Base-by-base conservation (phyloP, 2,797 vertebrate genomes). In the Phrynocephalus vlangalii region DNA sequence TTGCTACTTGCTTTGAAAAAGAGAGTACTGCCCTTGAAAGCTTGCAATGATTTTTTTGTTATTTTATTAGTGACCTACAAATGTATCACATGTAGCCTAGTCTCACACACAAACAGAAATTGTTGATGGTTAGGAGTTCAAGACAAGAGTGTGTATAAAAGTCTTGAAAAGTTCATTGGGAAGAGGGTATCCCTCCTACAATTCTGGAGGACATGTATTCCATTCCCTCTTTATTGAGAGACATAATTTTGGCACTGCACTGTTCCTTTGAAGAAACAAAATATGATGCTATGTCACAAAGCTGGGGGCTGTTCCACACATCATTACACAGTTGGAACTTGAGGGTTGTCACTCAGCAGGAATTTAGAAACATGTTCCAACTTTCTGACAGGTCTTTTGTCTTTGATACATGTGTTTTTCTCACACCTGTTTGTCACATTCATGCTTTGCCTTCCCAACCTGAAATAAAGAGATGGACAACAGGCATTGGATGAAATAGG, bases 361-460 rank as follows among this genome's bases (percentile, higher is more conserved):
- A 56, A 71, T 67, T 67, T 83, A 44, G 30, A 77, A 87, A 2
- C 30, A 30, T 78, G n/a, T 87, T 76, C 24, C 3, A 87, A 78
- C 73, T 83, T 87, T 87, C 66, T 71, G 63, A 78, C 82, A 83
- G 56, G 73, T 87, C 30, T 71, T 44, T 38, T 70, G 68, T 83
- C 30, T 87, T 70, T 83, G 66, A 83, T 38, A 70, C 15, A 33
- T 68, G 70, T 78, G 48, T 78, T 87, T 44, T 83, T 87, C 81
- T 78, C 78, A 78, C 86, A 87, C 73, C 30, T 87, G 44, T 77
- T 87, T 83, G 86, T 78, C 73, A 83, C 75, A 60, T 83, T 87
- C 73, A 87, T 81, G 83, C 81, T 88, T 79, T 71, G 84, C 82
- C 67, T 80, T 76, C 48, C 66, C 52, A 72, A 56, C 68, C 73